Percentiles rank a stretch among this genome's conserved stretches.
Conservation (phyloP, 2,797 vertebrate species). For the Knipowitschia caucasica region DNA sequence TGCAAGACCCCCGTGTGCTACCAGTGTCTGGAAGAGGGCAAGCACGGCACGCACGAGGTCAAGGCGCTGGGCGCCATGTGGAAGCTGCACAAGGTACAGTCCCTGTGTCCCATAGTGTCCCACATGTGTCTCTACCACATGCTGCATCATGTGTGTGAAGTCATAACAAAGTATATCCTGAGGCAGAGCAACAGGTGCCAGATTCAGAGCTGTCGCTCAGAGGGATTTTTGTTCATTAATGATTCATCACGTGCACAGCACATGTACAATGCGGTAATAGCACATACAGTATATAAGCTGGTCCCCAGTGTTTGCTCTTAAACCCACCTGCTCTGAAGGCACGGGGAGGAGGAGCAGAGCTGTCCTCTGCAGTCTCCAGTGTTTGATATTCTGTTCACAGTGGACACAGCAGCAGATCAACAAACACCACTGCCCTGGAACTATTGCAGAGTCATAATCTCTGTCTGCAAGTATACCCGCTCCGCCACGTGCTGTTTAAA, state of each 20-base stretch:
- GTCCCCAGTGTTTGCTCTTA: background rate
- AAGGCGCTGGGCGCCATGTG: conserved; percentile 98
- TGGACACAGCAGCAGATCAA: conserved; percentile 28
- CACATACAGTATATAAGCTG: background rate
- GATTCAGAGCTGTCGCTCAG: background rate
- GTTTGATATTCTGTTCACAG: conserved; percentile 57
- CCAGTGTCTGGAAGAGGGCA: conserved; percentile 96
- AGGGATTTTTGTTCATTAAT: too few relatives aligned
- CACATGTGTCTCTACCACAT: too few relatives aligned
- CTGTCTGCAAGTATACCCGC: too few relatives aligned
- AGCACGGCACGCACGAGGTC: conserved; percentile 93
- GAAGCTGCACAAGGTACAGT: conserved; percentile 96
- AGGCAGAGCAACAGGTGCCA: background rate
- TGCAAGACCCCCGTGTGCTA: conserved; percentile 96
- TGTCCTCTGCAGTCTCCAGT: conserved; percentile 16
- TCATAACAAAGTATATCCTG: conserved; percentile 11
- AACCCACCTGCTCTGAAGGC: background rate
- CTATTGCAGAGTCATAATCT: too few relatives aligned
- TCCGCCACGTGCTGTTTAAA: too few relatives aligned
- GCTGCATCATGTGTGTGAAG: too few relatives aligned
- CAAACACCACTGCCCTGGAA: background rate
- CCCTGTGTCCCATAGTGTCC: too few relatives aligned
- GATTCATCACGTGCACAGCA: too few relatives aligned
- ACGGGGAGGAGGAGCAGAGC: background rate
- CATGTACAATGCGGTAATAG: background rate